Base-by-base conservation (phyloP, 2,113 vertebrate genomes). In the Sphaerodactylus townsendi region DNA sequence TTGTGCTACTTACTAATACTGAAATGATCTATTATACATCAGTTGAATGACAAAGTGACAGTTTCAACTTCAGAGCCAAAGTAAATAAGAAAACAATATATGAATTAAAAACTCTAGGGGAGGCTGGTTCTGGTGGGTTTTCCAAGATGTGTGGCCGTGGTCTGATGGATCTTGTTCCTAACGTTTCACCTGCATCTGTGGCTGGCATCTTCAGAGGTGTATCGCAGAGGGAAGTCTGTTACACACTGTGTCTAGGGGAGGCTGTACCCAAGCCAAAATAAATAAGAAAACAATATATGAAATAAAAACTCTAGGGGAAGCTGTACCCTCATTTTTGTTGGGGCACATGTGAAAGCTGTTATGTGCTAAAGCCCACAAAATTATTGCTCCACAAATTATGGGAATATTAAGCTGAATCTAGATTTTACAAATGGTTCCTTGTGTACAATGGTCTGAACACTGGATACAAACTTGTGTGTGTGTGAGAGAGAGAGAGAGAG, bases 1-100 rank as follows among this genome's bases (percentile, higher is more conserved):
- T 93, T 93, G 93, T 88, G 90, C 81, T 73, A 50, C 48, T 86
- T 86, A 85, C 87, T 88, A 86, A 81, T 77, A 82, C 83, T 70
- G n/a, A 87, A 50, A 0, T 1, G 9, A 84, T 25, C 66, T 69
- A 89, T 48, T n/a, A 28, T 8, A 0, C 59, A 23, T 84, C 85
- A 89, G 83, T 77, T 8, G 1, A 77, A 80, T 70, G 82, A 89
- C 89, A 93, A 83, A 92, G 91, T 92, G 90, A 90, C 75, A 71
- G 41, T 25, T 11, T 76, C 39, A 74, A n/a, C 53, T 0, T 0
- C 9, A 48, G 50, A 2, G 25, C 0, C 33, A n/a, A n/a, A 0
- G 3, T 41, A 65, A 30, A 35, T 3, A 28, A 53, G 4, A 0
- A 0, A 82, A 77, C 19, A 50, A 72, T n/a, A 25, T 41, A 82